Percentiles rank a stretch among this genome's conserved stretches.
Conservation (phyloP, 2,113 vertebrate genomes). For the Scomber colias region DNA sequence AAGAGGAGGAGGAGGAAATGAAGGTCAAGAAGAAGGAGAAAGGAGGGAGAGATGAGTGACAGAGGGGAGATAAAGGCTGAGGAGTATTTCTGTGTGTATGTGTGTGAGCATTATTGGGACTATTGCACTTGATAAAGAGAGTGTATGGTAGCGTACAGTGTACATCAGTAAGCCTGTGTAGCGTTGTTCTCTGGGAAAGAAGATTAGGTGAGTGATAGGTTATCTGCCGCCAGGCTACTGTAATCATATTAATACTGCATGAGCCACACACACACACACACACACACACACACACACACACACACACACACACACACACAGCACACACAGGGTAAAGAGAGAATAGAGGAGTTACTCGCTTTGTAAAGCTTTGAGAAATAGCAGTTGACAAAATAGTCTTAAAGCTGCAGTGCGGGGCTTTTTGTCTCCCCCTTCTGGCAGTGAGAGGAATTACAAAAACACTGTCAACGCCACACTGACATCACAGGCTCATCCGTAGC, state of each 20-base stretch:
- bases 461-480: too few relatives aligned
- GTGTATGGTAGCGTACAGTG: conserved; percentile 6
- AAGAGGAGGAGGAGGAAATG: conserved; percentile 41
- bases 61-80: conserved; percentile 52
- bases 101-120: conserved; percentile 4
- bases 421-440: too few relatives aligned
- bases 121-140: conserved; percentile 30
- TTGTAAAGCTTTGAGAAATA: background rate
- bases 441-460: too few relatives aligned
- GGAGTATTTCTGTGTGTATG: conserved; percentile 22
- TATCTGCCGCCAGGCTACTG: conserved; percentile 60
- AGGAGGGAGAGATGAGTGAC: conserved; percentile 51
- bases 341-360: background rate
- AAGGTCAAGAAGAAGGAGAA: conserved; percentile 63
- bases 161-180: conserved; percentile 46
- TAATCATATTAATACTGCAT: conserved; percentile 64
- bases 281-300: conserved; percentile 3
- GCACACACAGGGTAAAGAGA: background rate
- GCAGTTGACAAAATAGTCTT: background rate
- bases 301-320: background rate
- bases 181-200: conserved; percentile 49
- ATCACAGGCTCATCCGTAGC: too few relatives aligned
- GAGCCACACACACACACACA: conserved; percentile 34
- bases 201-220: conserved; percentile 67
- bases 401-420: too few relatives aligned